phyloP scores from a whole-genome alignment of 2,888 invertebrate genomes.

The Tipula unca region DNA sequence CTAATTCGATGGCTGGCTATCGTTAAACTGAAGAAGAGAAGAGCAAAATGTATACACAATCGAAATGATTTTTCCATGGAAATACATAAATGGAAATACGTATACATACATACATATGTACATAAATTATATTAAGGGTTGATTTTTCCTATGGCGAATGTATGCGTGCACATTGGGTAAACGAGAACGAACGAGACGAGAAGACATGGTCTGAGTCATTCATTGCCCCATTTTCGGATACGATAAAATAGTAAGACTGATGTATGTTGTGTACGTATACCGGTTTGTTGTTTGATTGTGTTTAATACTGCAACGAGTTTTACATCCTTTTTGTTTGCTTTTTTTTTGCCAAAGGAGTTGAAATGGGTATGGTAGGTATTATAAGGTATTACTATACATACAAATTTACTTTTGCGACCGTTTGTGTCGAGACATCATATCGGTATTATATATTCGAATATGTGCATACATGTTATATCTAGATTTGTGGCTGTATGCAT shows the following conservation, averaged over 20 bases:
- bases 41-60: background rate
- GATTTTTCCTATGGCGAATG: background rate
- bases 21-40: conserved; percentile 17
- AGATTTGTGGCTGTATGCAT: background rate
- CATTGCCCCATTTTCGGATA: background rate
- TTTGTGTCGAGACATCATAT: conserved; percentile 15
- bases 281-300: background rate
- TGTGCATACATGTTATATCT: background rate
- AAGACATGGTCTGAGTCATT: background rate
- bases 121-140: background rate
- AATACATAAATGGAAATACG: background rate
- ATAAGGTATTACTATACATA: background rate
- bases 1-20: conserved; percentile 18
- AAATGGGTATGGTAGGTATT: background rate
- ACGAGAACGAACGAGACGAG: background rate
- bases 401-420: background rate
- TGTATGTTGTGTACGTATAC: background rate
- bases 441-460: background rate
- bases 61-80: background rate
- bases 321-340: background rate
- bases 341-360: background rate
- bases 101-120: background rate
- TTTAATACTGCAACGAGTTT: conserved; percentile 15
- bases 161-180: background rate
- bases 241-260: background rate